Evolutionary conservation across 2,113 vertebrate genomes (phyloP).

Genomic region (Cervus canadensis): DNA sequence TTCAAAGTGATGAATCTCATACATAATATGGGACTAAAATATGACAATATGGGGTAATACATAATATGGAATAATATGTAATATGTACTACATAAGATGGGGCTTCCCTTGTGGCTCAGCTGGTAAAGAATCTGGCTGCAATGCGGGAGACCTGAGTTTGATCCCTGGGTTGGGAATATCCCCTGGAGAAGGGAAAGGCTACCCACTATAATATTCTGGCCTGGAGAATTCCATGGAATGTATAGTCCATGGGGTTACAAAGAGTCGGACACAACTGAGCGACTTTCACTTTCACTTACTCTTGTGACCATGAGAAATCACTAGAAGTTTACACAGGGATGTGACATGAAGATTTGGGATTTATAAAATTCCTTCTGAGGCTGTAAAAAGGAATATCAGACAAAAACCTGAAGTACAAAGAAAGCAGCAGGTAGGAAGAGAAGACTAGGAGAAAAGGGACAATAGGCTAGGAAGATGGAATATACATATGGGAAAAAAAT

Average conservation of each 20-base stretch:
- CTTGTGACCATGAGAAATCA: not conserved
- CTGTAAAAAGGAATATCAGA: not conserved
- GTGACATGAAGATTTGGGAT: not conserved
- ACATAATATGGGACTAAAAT: not conserved
- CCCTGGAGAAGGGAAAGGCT: not conserved
- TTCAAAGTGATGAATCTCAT: not conserved
- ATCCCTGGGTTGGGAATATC: not conserved
- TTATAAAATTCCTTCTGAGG: not conserved
- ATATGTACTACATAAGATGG: not conserved
- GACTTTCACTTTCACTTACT: not conserved
- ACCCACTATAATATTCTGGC: not conserved
- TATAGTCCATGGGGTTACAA: not conserved
- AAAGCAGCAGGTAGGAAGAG: not conserved
- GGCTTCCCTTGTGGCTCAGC: not conserved
- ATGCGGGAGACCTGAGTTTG: not conserved
- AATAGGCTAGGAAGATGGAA: not conserved
- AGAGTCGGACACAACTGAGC: fast-evolving
- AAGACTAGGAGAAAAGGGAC: not conserved
- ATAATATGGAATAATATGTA: not conserved
- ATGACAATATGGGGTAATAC: not conserved
- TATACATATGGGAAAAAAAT: not conserved
- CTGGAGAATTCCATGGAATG: not conserved
- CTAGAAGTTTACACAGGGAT: not conserved
- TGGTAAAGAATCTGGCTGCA: not conserved
- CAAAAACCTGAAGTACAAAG: not conserved